phyloP scores from a whole-genome alignment of 2,797 vertebrate genomes.

The Anas georgica region DNA sequence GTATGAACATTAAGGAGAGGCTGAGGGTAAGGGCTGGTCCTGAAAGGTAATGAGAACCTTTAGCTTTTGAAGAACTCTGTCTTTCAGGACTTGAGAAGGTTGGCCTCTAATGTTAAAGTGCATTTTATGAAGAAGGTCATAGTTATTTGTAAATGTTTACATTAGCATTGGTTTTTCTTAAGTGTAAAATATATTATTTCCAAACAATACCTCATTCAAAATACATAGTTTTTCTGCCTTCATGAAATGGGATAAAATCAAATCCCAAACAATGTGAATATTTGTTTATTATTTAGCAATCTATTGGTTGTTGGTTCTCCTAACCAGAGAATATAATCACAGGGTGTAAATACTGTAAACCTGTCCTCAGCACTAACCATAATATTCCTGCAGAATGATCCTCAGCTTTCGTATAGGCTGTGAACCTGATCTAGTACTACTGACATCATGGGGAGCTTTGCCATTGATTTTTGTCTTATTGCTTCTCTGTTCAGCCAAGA shows the following conservation, averaged over 20 bases:
- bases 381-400: neutral
- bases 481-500: neutral
- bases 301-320: neutral
- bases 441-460: neutral
- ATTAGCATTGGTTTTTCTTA: neutral
- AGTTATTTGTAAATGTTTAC: conserved; percentile 14
- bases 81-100: neutral
- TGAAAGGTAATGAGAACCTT: conserved; percentile 43
- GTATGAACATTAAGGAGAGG: neutral
- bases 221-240: neutral
- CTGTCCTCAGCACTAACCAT: neutral
- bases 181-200: neutral
- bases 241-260: neutral
- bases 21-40: neutral
- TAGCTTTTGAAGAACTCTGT: conserved; percentile 23
- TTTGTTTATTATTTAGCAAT: neutral
- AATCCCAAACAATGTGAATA: neutral
- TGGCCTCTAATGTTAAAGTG: neutral
- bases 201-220: neutral
- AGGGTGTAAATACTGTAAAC: neutral
- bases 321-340: neutral
- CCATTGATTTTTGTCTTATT: neutral
- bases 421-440: neutral
- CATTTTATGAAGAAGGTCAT: neutral
- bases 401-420: neutral